Base-by-base conservation (phyloP, 2,113 vertebrate genomes). In the Carettochelys insculpta region DNA sequence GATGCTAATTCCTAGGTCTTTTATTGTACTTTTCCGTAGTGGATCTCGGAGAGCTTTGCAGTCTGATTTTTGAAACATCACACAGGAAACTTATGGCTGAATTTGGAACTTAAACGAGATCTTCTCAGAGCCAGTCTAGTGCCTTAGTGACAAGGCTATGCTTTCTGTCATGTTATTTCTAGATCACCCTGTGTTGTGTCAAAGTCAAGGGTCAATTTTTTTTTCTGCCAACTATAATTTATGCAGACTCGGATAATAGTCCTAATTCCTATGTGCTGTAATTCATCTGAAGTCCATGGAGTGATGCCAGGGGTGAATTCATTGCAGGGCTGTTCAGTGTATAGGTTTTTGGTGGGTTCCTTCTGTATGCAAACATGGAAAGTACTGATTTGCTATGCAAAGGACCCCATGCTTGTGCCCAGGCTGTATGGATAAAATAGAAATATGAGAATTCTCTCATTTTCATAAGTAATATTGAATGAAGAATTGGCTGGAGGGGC, bases 401-500 rank as follows among this genome's bases (percentile, higher is more conserved):
- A 86, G 6, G n/a, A 82, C 90, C 77, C 77, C 75, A 83, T 89
- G 2, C 27, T 14, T 94, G 38, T 89, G 80, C 76, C n/a, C 83
- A 89, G 80, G 80, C 83, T 86, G 89, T 34, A 19, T 45, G 77
- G 92, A 80, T 92, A 92, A 95, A 77, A 94, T 29, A 88, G 76
- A 90, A 90, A 71, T 80, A 48, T 90, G 56, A 5, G 45, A 88
- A 88, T 92, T 82, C 9, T 86, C 85, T 94, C 71, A 77, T 87
- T 95, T 96, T 95, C 82, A 45, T 86, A 5, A 41, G 77, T 89
- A 85, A 38, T 22, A n/a, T 65, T 80, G 71, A 86, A 58, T 61
- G 88, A 94, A 93, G 78, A 93, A 95, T 87, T 88, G 76, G 43
- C 73, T 94, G 75, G 90, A 92, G 93, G 47, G 73, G 41, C 77